These are phyloP conservation scores for Spodoptera picta DNA, from an alignment of 2,888 invertebrate species.

Conservation along the genomic window DNA sequence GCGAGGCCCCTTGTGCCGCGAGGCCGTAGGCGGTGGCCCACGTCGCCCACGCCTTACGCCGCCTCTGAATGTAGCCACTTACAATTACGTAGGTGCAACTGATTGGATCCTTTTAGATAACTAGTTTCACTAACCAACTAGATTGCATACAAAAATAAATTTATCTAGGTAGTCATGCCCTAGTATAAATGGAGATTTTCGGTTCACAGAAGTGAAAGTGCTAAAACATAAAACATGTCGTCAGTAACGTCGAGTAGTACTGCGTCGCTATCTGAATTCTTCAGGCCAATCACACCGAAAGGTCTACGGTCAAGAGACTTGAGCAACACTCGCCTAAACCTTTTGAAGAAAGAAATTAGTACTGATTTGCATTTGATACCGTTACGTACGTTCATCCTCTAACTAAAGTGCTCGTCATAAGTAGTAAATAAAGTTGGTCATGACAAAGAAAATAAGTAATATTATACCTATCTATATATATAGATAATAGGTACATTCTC, in stretches of 20 bases:
- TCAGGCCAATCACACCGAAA: conserved; percentile 78
- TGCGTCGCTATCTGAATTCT: conserved; percentile 78
- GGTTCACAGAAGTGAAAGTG: no score
- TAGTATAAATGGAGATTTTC: neutral
- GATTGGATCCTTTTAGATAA: neutral
- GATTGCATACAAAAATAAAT: conserved; percentile 15
- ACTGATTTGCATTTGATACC: conserved; percentile 87
- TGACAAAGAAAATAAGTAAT: no score
- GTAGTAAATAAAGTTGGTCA: no score
- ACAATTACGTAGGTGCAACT: no score
- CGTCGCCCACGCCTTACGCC: no score
- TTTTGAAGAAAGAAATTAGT: conserved; percentile 88
- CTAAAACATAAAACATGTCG: conserved; percentile 60
- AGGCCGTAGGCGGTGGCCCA: no score
- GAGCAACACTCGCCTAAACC: conserved; percentile 84
- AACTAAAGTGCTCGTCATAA: no score
- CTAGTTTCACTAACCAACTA: conserved; percentile 17
- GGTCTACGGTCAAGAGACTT: conserved; percentile 73
- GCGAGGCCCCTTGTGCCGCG: no score
- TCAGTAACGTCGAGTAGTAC: conserved; percentile 72
- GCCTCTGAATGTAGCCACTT: no score
- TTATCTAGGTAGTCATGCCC: neutral
- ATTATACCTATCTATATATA: no score
- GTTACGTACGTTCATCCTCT: conserved; percentile 71
- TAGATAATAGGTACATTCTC: no score